Evolutionary conservation across 53 echinoderm and acorn worm species (phyloP).

Genomic region (Patiria pectinifera): DNA sequence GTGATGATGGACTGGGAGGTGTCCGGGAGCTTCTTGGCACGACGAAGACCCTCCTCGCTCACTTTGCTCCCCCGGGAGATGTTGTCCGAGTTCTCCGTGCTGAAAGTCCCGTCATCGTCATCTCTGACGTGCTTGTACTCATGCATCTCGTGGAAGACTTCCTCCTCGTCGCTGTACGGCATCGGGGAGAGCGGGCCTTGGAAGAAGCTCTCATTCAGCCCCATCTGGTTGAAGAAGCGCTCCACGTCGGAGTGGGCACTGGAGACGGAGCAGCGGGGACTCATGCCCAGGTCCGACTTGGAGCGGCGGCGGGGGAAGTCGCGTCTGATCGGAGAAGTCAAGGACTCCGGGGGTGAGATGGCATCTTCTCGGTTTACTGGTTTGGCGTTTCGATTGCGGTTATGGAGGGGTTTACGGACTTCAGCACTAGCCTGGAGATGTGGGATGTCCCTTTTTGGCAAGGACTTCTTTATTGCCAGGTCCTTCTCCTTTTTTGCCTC

Average conservation of each 20-base stretch:
- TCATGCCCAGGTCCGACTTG: constrained; percentile 72
- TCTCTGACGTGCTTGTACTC: constrained; percentile 64
- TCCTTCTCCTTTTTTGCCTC: neutral
- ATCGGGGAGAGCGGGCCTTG: constrained; percentile 49
- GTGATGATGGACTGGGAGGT: constrained; percentile 89
- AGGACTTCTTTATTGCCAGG: neutral
- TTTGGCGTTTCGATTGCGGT: neutral
- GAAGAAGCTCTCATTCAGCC: constrained; percentile 79
- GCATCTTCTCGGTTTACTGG: neutral
- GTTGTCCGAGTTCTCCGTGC: constrained; percentile 73
- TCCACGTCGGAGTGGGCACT: constrained; percentile 77
- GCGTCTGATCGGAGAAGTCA: constrained; percentile 12
- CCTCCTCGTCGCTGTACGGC: constrained; percentile 62
- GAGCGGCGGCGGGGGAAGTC: constrained; percentile 38
- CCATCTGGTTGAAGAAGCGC: constrained; percentile 93
- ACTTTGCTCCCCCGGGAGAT: constrained; percentile 85
- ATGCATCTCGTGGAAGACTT: constrained; percentile 92
- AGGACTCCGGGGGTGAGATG: neutral
- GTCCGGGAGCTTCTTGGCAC: constrained; percentile 85
- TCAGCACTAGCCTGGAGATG: neutral
- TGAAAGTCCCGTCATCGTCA: constrained; percentile 68
- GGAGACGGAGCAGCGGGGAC: constrained; percentile 43
- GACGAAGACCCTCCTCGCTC: constrained; percentile 85
- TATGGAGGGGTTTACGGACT: constrained; percentile 7
- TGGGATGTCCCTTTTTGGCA: neutral